Conservation (phyloP, 2,113 vertebrate genomes). For the Rostratula benghalensis region DNA sequence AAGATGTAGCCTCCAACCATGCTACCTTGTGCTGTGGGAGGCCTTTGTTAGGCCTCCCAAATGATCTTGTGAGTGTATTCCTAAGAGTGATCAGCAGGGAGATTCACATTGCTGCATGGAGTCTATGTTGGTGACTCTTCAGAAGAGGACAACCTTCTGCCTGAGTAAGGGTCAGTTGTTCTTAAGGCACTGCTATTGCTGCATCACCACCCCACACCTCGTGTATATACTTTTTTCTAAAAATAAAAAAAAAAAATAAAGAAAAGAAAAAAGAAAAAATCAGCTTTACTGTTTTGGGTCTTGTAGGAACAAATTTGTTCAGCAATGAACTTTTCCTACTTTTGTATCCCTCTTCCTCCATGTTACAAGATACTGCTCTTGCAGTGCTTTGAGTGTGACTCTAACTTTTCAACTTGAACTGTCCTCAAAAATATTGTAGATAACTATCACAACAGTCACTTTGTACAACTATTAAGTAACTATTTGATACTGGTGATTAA, state of each 20-base stretch:
- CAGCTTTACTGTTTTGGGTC: background rate
- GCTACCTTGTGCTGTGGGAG: background rate
- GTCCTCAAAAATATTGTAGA: background rate
- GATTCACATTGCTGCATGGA: background rate
- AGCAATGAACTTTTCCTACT: background rate
- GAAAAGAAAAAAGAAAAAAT: too few relatives aligned
- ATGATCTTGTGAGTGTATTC: background rate
- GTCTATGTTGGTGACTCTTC: background rate
- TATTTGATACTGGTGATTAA: background rate
- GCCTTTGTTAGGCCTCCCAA: background rate
- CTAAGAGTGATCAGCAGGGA: background rate
- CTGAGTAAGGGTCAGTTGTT: background rate
- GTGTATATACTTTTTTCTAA: background rate
- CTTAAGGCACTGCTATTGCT: background rate
- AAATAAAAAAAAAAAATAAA: background rate
- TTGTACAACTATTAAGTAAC: background rate
- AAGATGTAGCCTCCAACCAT: background rate
- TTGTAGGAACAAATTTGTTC: background rate
- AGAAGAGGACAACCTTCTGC: background rate
- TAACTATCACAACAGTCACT: background rate
- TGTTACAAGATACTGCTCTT: background rate
- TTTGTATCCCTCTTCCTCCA: background rate
- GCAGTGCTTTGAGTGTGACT: background rate
- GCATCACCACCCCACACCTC: background rate
- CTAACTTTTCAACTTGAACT: background rate